Percentiles rank a stretch among this genome's conserved stretches.
Conservation (phyloP, 2,113 vertebrate genomes). For the Ammodytes marinus region DNA sequence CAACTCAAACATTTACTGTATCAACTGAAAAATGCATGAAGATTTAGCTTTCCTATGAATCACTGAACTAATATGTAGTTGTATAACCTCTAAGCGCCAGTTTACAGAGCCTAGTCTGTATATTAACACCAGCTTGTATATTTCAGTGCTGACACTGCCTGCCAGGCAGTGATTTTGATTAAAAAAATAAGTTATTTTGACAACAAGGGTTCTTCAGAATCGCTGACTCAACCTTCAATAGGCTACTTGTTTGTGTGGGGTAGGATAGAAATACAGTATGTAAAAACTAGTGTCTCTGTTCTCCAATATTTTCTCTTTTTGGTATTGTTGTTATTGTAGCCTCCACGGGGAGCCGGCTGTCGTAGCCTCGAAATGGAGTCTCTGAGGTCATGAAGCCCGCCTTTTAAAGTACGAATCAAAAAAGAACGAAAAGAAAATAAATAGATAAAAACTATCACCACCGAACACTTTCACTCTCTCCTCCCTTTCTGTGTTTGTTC, state of each 20-base stretch:
- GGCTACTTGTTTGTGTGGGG: constrained; percentile 1
- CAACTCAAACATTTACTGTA: no score
- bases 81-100: no score
- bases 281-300: constrained; percentile 10
- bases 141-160: no score
- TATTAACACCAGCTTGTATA: no score
- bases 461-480: constrained; percentile 33
- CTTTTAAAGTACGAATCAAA: constrained; percentile 50
- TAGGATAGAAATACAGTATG: constrained; percentile 1
- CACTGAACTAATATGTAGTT: no score
- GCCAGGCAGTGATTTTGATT: no score
- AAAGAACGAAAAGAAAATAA: background rate
- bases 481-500: constrained; percentile 30
- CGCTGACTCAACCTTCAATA: no score
- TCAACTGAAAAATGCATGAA: no score
- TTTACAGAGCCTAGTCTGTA: no score
- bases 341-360: constrained; percentile 11
- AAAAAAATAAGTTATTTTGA: no score
- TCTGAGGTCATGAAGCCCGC: constrained; percentile 39
- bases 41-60: no score
- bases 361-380: constrained; percentile 32
- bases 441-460: constrained; percentile 13
- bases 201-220: no score
- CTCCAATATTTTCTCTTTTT: constrained; percentile 20
- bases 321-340: constrained; percentile 19